phyloP scores from a whole-genome alignment of 1,140 invertebrate species.

The Meloidogyne hapla region DNA sequence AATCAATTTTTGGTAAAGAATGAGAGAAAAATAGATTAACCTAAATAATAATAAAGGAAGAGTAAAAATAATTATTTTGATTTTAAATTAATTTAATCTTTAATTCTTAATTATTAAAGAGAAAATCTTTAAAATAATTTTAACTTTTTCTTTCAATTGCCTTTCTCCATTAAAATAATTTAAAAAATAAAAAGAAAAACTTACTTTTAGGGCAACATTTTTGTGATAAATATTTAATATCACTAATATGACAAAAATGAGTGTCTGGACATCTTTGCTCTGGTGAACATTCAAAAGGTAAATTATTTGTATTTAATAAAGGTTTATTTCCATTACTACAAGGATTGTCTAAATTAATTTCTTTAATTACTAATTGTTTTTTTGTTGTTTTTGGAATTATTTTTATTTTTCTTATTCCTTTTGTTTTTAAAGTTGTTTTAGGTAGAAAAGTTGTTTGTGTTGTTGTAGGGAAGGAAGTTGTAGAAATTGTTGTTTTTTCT shows the following conservation, averaged over 20 bases:
- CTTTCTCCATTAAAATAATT: no score
- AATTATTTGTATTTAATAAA: conserved; percentile 6
- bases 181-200: no score
- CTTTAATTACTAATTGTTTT: neutral
- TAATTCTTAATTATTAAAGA: no score
- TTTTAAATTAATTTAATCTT: no score
- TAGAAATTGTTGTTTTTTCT: neutral
- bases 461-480: neutral
- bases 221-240: conserved; percentile 28
- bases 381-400: neutral
- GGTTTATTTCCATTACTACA: neutral
- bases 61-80: no score
- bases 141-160: no score
- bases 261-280: conserved; percentile 45
- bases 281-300: conserved; percentile 15
- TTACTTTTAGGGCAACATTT: conserved; percentile 60
- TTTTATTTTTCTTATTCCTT: conserved; percentile 28
- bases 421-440: conserved; percentile 50
- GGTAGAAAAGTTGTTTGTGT: conserved; percentile 49
- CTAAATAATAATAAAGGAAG: no score
- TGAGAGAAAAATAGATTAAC: no score
- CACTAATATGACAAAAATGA: conserved; percentile 59
- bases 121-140: neutral
- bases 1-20: no score
- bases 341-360: conserved; percentile 18